Conservation (phyloP, 2,113 vertebrate genomes). For the Trematomus loennbergii region DNA sequence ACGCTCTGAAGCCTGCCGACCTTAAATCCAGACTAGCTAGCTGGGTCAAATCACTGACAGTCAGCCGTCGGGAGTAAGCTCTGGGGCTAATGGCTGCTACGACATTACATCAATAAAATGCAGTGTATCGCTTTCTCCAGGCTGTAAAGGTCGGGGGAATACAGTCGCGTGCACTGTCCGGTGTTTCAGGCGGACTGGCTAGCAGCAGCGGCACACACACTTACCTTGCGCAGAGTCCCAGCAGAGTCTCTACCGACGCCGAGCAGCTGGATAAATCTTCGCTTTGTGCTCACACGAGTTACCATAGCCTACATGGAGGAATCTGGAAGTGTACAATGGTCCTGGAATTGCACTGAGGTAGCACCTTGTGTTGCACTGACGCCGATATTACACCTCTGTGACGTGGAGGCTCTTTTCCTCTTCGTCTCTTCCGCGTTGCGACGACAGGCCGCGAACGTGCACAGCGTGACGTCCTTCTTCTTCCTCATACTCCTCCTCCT, state of each 20-base stretch:
- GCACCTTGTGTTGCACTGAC: conserved; percentile 66
- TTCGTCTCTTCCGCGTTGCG: conserved; percentile 78
- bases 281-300: background rate
- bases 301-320: background rate
- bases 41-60: background rate
- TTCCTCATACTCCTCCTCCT: conserved; percentile 30
- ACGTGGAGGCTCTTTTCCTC: conserved; percentile 78
- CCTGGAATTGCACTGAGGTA: conserved; percentile 17
- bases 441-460: conserved; percentile 48
- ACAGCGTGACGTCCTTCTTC: conserved; percentile 49
- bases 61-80: no score
- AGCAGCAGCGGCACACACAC: conserved; percentile 49
- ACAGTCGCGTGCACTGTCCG: conserved; percentile 16
- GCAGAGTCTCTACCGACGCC: conserved; percentile 47
- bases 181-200: conserved; percentile 46
- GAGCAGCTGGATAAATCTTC: background rate
- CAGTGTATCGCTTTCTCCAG: background rate
- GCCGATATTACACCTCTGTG: conserved; percentile 78
- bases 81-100: background rate
- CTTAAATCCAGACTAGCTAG: conserved; percentile 52
- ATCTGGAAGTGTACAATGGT: background rate
- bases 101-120: background rate
- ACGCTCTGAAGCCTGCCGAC: conserved; percentile 17
- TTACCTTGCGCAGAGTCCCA: conserved; percentile 72
- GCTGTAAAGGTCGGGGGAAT: conserved; percentile 34